Evolutionary conservation across 2,888 invertebrate genomes (phyloP), one percentile per base, ranked within the genome.

Genomic region (Parthenolecanium corni): DNA sequence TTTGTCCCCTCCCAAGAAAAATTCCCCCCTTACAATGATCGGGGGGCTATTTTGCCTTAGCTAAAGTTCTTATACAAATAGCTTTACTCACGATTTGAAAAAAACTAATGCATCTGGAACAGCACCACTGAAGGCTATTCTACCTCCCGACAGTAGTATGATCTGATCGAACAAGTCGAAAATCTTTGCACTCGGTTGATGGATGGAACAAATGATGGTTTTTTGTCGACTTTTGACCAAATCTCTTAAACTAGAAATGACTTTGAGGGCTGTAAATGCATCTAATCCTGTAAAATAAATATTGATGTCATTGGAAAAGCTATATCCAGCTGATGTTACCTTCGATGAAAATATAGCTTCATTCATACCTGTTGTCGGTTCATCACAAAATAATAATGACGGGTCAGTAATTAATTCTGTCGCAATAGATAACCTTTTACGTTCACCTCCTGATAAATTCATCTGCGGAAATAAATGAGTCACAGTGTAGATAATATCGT

Each of bases 361-460:
- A n/a, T 16, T 36, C 20, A 20, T 36, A 0, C 95, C 93, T 0
- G 94, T 94, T 0, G 96, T 96, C 5, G 95, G 95, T 72, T 97
- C 96, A 71, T 97, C 96, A 72, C 93, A 89, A 75, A 96, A 95
- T 46, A 97, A 76, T 38, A 97, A 78, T 1, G 88, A 82, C 0
- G 96, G 96, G 75, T 95, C 89, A 42, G 90, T 93, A 61, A 96
- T 74, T 38, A 90, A 77, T 78, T 95, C 95, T 0, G 91, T 86
- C 3, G 94, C 96, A 72, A 96, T 94, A 0, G 94, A 86, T 20
- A 96, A 76, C 62, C 95, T 78, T 71, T 95, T 95, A 71, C 86
- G 85, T 72, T 96, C 96, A 0, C 96, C 96, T 0, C 95, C 94
- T 11, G 63, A 63, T 46, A 63, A 54, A 36, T 47, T 63, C 36